Percentiles rank a stretch among this genome's conserved stretches.
Evolutionary conservation across 2,797 vertebrate genomes (phyloP).

Genomic region (Ciconia nigra): DNA sequence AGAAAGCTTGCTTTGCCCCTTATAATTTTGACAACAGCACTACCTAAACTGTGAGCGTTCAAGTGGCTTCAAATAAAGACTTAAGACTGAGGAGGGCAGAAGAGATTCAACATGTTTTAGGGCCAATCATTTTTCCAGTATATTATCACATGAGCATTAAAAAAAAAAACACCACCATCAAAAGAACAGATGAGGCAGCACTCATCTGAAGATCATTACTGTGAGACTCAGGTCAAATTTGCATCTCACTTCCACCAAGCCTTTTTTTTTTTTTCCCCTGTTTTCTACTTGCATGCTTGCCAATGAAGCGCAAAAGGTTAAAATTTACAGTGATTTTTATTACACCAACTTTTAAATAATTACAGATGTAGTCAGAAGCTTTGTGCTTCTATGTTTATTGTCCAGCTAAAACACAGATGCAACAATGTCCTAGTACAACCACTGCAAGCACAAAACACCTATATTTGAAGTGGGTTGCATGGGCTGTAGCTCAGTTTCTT

Average conservation of each 20-base stretch:
- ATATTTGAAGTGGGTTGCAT: neutral
- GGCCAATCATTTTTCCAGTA: neutral
- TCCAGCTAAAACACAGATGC: neutral
- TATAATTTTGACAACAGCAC: neutral
- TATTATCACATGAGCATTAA: conserved; percentile 1
- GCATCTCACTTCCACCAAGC: neutral
- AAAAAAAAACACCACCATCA: neutral
- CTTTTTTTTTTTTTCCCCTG: neutral
- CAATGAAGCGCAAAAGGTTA: neutral
- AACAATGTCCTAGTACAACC: neutral
- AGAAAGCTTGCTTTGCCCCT: neutral
- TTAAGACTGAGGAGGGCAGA: conserved; percentile 41
- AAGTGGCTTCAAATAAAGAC: neutral
- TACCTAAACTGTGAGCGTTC: neutral
- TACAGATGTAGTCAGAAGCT: neutral
- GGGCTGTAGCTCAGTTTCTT: neutral
- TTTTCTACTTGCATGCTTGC: neutral
- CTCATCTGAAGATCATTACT: conserved; percentile 35
- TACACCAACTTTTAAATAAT: neutral
- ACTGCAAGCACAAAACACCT: neutral
- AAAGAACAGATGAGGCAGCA: conserved; percentile 53
- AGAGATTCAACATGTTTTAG: conserved; percentile 30
- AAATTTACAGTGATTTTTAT: conserved; percentile 13
- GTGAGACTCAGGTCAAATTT: neutral
- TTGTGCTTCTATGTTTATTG: neutral